Evolutionary conservation across 2,888 invertebrate genomes (phyloP).

Genomic region (Exephanes ischioxanthus): DNA sequence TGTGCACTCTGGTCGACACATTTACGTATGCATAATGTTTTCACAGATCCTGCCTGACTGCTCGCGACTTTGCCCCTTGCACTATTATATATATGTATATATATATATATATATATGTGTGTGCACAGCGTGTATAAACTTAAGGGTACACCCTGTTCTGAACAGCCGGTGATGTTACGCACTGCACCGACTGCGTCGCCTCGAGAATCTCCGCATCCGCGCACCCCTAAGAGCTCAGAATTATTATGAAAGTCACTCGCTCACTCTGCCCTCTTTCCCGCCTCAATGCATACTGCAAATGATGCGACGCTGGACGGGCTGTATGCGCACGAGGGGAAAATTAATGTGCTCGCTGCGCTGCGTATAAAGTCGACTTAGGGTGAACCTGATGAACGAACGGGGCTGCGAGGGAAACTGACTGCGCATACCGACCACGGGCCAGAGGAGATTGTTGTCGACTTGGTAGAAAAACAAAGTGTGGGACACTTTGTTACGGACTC

Average conservation of each 20-base stretch:
- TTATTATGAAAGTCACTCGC: constrained; percentile 57
- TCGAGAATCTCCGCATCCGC: constrained; percentile 25
- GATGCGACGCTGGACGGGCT: constrained; percentile 40
- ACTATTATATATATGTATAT: constrained; percentile 16
- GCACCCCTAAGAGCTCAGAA: constrained; percentile 9
- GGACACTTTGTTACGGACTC: neutral
- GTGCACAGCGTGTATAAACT: too few relatives aligned
- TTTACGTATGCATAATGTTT: constrained; percentile 14
- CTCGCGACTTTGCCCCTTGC: constrained; percentile 6
- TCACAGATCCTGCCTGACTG: constrained; percentile 45
- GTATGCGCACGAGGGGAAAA: constrained; percentile 31
- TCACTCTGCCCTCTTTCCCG: constrained; percentile 50
- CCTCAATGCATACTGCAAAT: constrained; percentile 52
- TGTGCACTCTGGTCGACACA: neutral
- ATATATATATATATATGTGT: neutral
- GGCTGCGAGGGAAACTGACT: constrained; percentile 20
- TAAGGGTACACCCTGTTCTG: neutral
- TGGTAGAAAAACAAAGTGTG: neutral
- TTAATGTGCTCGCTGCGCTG: constrained; percentile 40
- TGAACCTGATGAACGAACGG: constrained; percentile 14
- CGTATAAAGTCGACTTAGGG: constrained; percentile 22
- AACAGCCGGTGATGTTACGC: constrained; percentile 21
- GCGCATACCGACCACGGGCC: neutral
- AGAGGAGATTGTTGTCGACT: neutral
- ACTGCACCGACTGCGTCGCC: constrained; percentile 37